Evolutionary conservation across 2,113 vertebrate genomes (phyloP), one percentile per base, ranked within the genome.

Genomic region (Pituophis catenifer): DNA sequence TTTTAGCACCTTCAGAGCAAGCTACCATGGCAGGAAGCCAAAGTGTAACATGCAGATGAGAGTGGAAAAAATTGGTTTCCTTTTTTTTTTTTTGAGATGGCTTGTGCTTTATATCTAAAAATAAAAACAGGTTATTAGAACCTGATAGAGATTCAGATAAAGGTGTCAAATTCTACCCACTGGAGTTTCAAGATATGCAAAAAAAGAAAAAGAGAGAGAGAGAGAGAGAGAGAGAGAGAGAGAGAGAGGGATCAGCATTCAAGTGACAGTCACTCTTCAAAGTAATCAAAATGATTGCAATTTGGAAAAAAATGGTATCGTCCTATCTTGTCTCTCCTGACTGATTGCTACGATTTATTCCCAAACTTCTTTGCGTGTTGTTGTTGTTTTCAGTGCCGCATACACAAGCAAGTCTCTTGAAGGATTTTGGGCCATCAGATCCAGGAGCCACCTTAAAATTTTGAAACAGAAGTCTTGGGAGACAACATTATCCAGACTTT

Each of bases 61-160:
- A 97, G 96, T 97, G 97, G 97, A 98, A 97, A 86, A 91, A 86
- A 97, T 95, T 96, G 86, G 91, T 10, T 11, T 29, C 0, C 0
- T 65, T 65, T 65, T 29, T 65, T 24, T 59, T 0, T 70, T 89
- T 96, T 96, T 75, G 92, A 95, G 95, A 95, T 90, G 96, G 92
- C 95, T 97, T 97, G 97, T 96, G 96, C 96, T 96, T 96, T 58
- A 38, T 70, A 62, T 91, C 97, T 98, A 98, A 97, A 98, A 97
- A 97, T 97, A 97, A 93, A 92, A 93, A 93, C 1, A 48, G 94
- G 85, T 96, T 95, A 96, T 97, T 97, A 96, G 95, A 95, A 95
- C 95, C 94, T 19, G 94, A 95, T 96, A 94, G 92, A 93, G 90
- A 96, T 93, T 0, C 0, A 90, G 94, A 94, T 97, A 95, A 95